Evolutionary conservation across 2,797 vertebrate species (phyloP), one percentile per base, ranked within the genome.

Genomic region (Phoeniculus purpureus): DNA sequence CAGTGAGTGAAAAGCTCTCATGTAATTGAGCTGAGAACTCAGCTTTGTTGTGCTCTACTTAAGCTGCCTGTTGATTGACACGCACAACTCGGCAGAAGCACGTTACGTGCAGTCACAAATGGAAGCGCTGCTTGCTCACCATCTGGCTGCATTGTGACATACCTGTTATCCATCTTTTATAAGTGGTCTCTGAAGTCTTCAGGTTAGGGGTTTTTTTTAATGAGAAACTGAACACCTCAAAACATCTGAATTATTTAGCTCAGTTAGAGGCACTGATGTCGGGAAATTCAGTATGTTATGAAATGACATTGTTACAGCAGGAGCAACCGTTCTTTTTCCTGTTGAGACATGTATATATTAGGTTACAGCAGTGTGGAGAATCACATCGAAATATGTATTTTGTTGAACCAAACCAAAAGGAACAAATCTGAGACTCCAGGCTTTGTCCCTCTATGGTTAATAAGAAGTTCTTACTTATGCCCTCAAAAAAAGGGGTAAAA

Each of bases 241-340:
- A 93, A 47, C 72, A 61, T 61, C 65, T 94, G 73, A 96, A 93
- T 96, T 93, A 95, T 93, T 96, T 59, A 95, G 37, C 51, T 92
- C 32, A 17, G 80, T 86, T 90, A 50, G 37, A 31, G 50, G 47
- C 3, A 4, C 15, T 51, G 60, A 17, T 73, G 23, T 40, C 37
- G 67, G 62, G 78, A 76, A 89, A 48, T 13, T 64, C 50, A 73
- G 70, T 51, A 26, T 2, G 7, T 64, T 50, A 32, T 79, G 79
- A 88, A 87, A 86, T 59, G 37, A 11, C 56, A 77, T 15, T 81
- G 54, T 54, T 72, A 71, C 54, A 83, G 48, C 43, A 93, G 58
- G 65, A 91, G 8, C 55, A 56, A 31, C 5, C 9, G 9, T 1
- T 9, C 34, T 45, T 73, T 29, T 31, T 32, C 70, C 40, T 76